Percentiles rank a stretch among this genome's conserved stretches.
These are phyloP conservation scores for Theonella swinhoei DNA, from an alignment of 37 sponge, comb jelly and placozoan genomes.

Conservation along the genomic window DNA sequence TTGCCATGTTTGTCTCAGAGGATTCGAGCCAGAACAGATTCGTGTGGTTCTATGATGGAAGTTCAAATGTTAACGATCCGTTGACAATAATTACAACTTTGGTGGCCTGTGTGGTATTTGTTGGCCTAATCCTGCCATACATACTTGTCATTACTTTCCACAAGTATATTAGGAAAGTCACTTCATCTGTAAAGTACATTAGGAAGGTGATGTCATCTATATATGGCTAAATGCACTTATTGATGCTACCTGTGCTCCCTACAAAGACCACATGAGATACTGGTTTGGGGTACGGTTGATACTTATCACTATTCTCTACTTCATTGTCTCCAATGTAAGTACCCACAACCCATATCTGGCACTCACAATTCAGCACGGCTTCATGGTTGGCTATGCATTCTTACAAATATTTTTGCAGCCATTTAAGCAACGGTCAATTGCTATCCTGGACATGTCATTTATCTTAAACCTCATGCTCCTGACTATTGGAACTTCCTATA, in stretches of 20 bases:
- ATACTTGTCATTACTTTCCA: too few species aligned
- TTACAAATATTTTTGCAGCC: constrained; percentile 6
- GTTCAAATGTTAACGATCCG: too few species aligned
- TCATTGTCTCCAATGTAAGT: not conserved
- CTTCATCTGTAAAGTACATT: too few species aligned
- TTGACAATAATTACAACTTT: too few species aligned
- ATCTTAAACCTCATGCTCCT: constrained; percentile 1
- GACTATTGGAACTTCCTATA: not conserved
- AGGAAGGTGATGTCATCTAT: not conserved
- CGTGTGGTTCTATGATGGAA: constrained; percentile 53
- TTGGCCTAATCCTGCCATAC: too few species aligned
- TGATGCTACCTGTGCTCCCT: constrained; percentile 29
- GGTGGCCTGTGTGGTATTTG: too few species aligned
- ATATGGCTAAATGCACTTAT: constrained; percentile 22
- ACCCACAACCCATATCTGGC: not conserved
- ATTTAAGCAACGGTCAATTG: not conserved
- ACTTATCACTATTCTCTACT: not conserved
- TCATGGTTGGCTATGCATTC: not conserved
- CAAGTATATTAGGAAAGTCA: too few species aligned
- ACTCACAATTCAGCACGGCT: not conserved
- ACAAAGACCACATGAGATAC: constrained; percentile 10
- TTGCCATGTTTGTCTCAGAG: constrained; percentile 6
- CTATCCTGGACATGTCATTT: constrained; percentile 16
- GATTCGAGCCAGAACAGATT: not conserved
- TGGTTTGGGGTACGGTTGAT: constrained; percentile 35